Base-by-base conservation (phyloP, 2,888 invertebrate genomes). In the Chaitophorus viminalis region DNA sequence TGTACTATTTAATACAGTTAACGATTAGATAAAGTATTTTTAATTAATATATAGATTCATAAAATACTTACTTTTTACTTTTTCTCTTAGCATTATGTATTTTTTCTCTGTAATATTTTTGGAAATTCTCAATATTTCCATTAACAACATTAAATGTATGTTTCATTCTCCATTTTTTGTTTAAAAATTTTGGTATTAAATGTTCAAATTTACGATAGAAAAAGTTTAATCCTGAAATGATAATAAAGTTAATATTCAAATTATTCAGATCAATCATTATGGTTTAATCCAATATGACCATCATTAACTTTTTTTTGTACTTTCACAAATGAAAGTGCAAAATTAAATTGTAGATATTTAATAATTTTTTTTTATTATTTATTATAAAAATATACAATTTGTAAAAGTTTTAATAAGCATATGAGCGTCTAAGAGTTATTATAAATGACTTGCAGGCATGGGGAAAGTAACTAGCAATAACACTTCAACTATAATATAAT, bases 51-150 rank as follows among this genome's bases (percentile, higher is more conserved):
- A 8, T 36, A 17, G 18, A 21, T 17, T 17, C 21, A 70, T 29
- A 4, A 70, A 11, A 25, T 65, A 91, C 92, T 90, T 91, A 94
- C 93, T 93, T 94, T 89, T 92, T 92, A 29, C 93, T 92, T 91
- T 92, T 94, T 82, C 93, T 92, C 90, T 93, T 93, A 65, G 91
- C 91, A 90, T 93, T 93, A 90, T 93, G 93, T 46, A 93, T 90
- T 90, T 95, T 95, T 91, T 96, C 96, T 89, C 93, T 93, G 90
- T 94, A 94, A 3, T 94, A 91, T 75, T 92, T 89, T 11, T 93
- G 90, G 90, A 95, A 95, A 90, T 94, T 94, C 52, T 92, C 93
- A 0, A 95, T 94, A 89, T 95, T 94, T 82, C 91, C 90, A 86
- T 94, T 94, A 78, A 92, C 92, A 89, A 92, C 93, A 90, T 93